A percentile compares a stretch with the other conserved stretches of the same genome.
phyloP scores from a whole-genome alignment of 2,113 vertebrate species.

The Thamnophis sirtalis region DNA sequence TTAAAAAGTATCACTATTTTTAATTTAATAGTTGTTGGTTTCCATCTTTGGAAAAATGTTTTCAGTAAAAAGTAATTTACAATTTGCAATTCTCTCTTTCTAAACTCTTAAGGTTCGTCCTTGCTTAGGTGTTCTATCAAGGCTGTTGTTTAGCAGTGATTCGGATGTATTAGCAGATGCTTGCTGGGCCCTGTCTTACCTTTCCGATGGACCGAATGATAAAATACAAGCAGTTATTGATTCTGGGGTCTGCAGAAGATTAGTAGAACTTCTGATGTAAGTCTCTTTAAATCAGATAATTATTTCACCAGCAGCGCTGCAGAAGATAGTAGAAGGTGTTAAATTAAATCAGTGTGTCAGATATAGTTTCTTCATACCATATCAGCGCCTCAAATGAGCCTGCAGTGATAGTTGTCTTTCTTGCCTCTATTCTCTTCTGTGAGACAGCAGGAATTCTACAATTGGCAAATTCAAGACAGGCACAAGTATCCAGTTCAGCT shows the following conservation, averaged over 20 bases:
- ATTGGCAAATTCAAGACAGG: neutral
- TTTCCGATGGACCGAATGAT: slow-evolving; percentile 90
- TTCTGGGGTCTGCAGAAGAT: slow-evolving; percentile 87
- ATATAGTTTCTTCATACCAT: neutral
- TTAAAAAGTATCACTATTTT: neutral
- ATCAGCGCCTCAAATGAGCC: neutral
- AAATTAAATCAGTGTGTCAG: neutral
- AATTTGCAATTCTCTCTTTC: slow-evolving; percentile 44
- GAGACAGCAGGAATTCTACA: neutral
- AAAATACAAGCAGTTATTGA: slow-evolving; percentile 94
- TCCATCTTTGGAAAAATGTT: neutral
- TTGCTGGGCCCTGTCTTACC: slow-evolving; percentile 91
- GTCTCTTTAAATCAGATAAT: slow-evolving; percentile 34
- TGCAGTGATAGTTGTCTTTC: neutral
- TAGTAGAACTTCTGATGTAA: slow-evolving; percentile 93
- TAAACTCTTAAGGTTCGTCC: slow-evolving; percentile 79
- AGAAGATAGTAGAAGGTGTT: neutral
- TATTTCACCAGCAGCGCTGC: neutral
- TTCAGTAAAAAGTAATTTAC: neutral
- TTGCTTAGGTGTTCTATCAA: slow-evolving; percentile 84
- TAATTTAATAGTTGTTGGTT: neutral
- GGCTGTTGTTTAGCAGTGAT: slow-evolving; percentile 87
- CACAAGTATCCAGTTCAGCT: too few species aligned
- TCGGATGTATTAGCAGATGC: slow-evolving; percentile 88
- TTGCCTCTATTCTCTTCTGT: neutral